Evolutionary conservation across 2,888 invertebrate species (phyloP), one percentile per base, ranked within the genome.

Genomic region (Carterocephalus palaemon): DNA sequence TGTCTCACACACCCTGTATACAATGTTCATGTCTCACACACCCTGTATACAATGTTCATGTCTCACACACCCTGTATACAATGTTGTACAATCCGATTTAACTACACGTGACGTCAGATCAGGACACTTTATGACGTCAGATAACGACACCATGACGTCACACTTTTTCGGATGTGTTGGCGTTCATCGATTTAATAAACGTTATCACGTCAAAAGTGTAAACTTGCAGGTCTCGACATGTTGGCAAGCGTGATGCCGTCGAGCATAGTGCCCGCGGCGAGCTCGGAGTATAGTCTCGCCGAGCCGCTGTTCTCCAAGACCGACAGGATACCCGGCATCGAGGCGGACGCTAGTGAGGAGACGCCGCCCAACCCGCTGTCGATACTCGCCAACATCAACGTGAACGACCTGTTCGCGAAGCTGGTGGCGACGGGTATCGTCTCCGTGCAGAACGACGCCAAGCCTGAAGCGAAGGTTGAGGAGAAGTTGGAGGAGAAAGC

Each of bases 381-480:
- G 7, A 51, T 67, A 6, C 64, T 87, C 0, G 70, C 76, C 12
- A 75, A 78, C 43, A 71, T 92, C 2, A 94, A 96, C 62, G 93
- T 98, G 13, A 92, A 90, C 49, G 95, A 95, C 54, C 80, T 98
- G 16, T 94, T 96, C 67, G 92, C 94, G 50, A 95, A 95, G 72
- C 79, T 98, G 4, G 92, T 97, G 1, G 93, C 93, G 0, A 93
- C 94, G 1, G 97, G 85, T 6, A 79, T 82, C 1, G 81, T 84
- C 1, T 67, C 70, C 16, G 54, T 57, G 48, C 28, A 62, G 2
- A 62, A 57, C n/a, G 59, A 61, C 7, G 63, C 67, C 17, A 61
- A 69, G 1, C 60, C 58, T 1, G 70, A 72, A 1, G 43, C 50
- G 0, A 72, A 70, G 26, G 56, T 54, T 2, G 70, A 75, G 3